These are phyloP conservation scores for Eptesicus fuscus DNA, from an alignment of 2,113 vertebrate genomes.

Conservation along the genomic window DNA sequence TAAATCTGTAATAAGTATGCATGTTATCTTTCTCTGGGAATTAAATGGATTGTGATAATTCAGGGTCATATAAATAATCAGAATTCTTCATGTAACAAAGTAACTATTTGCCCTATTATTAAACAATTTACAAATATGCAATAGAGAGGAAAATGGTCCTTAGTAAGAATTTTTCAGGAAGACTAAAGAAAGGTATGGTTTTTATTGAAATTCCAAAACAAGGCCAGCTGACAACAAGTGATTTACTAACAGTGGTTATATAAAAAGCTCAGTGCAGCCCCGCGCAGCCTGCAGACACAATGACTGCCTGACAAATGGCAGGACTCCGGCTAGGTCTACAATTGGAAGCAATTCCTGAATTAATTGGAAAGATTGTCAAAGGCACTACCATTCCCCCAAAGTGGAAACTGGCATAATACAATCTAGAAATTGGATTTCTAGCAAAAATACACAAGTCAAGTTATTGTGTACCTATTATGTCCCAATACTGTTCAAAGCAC, in stretches of 20 bases:
- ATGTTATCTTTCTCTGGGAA: constrained; percentile 19
- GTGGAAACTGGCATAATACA: constrained; percentile 32
- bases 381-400: neutral
- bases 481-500: constrained; percentile 36
- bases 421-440: constrained; percentile 52
- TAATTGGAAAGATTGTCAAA: constrained; percentile 58
- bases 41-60: constrained; percentile 42
- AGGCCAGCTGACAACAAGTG: constrained; percentile 36
- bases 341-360: constrained; percentile 49
- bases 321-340: neutral
- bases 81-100: constrained; percentile 33
- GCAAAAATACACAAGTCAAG: constrained; percentile 36
- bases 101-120: neutral
- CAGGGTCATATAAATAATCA: neutral
- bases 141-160: neutral
- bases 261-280: neutral
- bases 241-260: constrained; percentile 40
- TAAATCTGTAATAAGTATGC: constrained; percentile 36
- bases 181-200: neutral
- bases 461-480: constrained; percentile 46
- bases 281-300: neutral
- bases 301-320: constrained; percentile 42
- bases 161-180: neutral
- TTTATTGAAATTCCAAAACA: constrained; percentile 54
- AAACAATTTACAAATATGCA: neutral